phyloP scores from a whole-genome alignment of 2,888 invertebrate species.

The Terebella lapidaria region DNA sequence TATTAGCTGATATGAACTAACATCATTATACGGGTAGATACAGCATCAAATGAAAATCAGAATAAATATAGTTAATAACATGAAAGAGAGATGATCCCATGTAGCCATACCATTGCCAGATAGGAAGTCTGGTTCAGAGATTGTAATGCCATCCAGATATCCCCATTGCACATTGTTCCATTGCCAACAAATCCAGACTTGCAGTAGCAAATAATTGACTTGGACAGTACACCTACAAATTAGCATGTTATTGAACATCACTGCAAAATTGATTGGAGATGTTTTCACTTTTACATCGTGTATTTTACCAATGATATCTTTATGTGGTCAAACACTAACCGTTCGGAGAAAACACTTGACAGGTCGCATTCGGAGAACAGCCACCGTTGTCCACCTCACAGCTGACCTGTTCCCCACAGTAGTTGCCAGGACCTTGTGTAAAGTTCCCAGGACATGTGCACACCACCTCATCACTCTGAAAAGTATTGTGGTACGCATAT shows the following conservation, averaged over 20 bases:
- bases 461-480: too few relatives aligned
- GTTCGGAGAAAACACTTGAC: too few relatives aligned
- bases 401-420: background rate
- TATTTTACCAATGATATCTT: background rate
- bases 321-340: too few relatives aligned
- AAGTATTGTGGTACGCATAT: too few relatives aligned
- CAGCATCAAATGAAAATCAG: too few relatives aligned
- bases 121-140: background rate
- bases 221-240: too few relatives aligned
- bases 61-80: too few relatives aligned
- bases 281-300: background rate
- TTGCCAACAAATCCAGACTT: conserved; percentile 1
- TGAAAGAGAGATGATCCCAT: too few relatives aligned
- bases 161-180: background rate
- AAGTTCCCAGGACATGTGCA: too few relatives aligned
- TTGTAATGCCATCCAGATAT: background rate
- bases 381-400: conserved; percentile 8
- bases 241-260: background rate
- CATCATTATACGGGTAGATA: background rate
- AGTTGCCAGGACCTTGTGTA: too few relatives aligned
- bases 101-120: too few relatives aligned
- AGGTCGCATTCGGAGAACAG: background rate
- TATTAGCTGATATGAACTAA: background rate
- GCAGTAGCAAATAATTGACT: background rate
- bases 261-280: background rate